Base-by-base conservation (phyloP, 2,797 vertebrate genomes). In the Amniataba percoides region DNA sequence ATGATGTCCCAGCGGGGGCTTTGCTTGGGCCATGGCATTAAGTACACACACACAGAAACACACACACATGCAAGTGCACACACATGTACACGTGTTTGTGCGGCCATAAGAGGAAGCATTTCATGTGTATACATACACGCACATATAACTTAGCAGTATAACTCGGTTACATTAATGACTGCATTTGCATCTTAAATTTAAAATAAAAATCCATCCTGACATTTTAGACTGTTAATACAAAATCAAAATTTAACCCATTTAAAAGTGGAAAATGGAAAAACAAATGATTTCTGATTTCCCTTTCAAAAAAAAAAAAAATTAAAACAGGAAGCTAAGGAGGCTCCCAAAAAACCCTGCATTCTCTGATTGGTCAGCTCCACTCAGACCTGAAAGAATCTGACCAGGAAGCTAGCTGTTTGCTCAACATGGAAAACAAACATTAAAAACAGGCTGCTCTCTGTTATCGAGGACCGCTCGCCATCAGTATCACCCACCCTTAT, bases 1-100 rank as follows among this genome's bases (percentile, higher is more conserved):
- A 92, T 94, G 94, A 85, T 90, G 95, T 95, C 97, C 96, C 95
- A 80, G 76, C 87, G 95, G 96, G 93, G 91, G 80, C 77, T 84
- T 78, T 43, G 69, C 78, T 81, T 79, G 60, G 79, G 80, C 83
- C 87, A 51, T 88, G 59, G 87, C 81, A 86, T 91, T 89, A 83
- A 79, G 48, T 87, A 83, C 90, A 88, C 85, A 71, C 81, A 75
- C 80, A 74, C 86, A 88, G 81, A 85, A 73, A 76, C 77, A 82
- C 66, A 87, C 53, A 79, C 69, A 65, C 53, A 79, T 66, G 63
- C 81, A 53, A 68, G 57, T 36, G 34, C 4, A 5, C 8, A 36
- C 34, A 36, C 34, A 36, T 36, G 34, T 36, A 36, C 85, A 86
- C 85, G 70, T 77, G 79, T 63, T 57, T 72, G 71, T 76, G 82